phyloP scores from a whole-genome alignment of 2,113 vertebrate genomes.

The Anolis sagrei region DNA sequence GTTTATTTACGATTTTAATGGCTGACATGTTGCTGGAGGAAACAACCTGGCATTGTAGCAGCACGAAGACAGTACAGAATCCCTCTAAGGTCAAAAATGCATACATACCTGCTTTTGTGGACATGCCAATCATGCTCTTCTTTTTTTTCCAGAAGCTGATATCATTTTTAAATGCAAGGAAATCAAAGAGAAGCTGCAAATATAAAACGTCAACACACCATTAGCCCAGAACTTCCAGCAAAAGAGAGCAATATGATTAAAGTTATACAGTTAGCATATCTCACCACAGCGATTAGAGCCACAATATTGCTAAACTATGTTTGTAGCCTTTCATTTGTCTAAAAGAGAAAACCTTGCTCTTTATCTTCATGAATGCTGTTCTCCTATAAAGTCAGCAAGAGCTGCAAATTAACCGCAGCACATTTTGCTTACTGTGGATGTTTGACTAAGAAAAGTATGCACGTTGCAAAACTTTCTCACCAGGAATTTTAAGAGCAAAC shows the following conservation, averaged over 20 bases:
- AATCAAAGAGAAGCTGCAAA: constrained; percentile 95
- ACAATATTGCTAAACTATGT: background rate
- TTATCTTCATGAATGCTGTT: background rate
- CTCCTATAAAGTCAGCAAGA: background rate
- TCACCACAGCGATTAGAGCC: background rate
- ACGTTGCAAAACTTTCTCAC: background rate
- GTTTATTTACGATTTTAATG: background rate
- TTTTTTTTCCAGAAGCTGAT: constrained; percentile 99
- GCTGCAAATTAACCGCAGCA: background rate
- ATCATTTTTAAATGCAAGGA: constrained; percentile 98
- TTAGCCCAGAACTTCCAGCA: accelerated
- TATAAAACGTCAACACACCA: background rate
- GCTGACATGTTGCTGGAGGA: background rate
- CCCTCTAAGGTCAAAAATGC: background rate
- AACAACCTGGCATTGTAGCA: background rate
- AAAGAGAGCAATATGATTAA: background rate
- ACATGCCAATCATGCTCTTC: constrained; percentile 98
- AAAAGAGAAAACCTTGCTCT: background rate
- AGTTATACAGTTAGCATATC: background rate
- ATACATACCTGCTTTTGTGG: constrained; percentile 91
- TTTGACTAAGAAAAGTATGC: background rate
- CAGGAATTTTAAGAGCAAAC: background rate
- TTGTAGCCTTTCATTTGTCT: background rate
- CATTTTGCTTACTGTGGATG: background rate
- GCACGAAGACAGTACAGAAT: background rate